phyloP scores from a whole-genome alignment of 2,888 invertebrate species.

The Drosophila merina region DNA sequence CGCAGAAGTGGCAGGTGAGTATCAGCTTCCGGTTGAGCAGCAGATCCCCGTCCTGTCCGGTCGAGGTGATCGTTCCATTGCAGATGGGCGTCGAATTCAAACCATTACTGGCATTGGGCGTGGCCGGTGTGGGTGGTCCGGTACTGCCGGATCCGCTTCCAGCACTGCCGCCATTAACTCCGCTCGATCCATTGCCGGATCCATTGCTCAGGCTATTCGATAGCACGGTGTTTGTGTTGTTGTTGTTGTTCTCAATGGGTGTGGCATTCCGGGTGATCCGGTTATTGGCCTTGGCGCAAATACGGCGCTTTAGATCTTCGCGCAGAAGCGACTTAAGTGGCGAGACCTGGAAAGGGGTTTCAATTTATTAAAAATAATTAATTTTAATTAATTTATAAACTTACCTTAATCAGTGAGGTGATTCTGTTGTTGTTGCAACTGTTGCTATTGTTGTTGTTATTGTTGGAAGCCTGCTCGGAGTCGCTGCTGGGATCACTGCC shows the following conservation, averaged over 20 bases:
- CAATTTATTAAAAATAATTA: not conserved
- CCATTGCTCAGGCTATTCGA: conserved; percentile 56
- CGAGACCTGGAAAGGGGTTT: conserved; percentile 85
- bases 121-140: conserved; percentile 36
- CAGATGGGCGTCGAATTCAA: conserved; percentile 85
- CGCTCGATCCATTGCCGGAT: conserved; percentile 31
- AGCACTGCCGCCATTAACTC: conserved; percentile 53
- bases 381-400: not conserved
- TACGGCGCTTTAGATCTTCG: conserved; percentile 92
- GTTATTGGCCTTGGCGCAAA: conserved; percentile 88
- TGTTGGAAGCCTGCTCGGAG: conserved; percentile 84
- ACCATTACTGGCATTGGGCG: conserved; percentile 59
- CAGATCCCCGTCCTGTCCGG: conserved; percentile 86
- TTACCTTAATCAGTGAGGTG: conserved; percentile 91
- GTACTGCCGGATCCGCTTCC: conserved; percentile 51
- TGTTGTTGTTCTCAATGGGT: conserved; percentile 77
- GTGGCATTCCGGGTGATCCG: conserved; percentile 84
- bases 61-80: conserved; percentile 89
- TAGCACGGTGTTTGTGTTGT: conserved; percentile 82
- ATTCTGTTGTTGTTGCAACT: conserved; percentile 85
- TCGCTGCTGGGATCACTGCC: conserved; percentile 76
- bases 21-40: conserved; percentile 84
- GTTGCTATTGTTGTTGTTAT: conserved; percentile 66
- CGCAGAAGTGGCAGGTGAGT: conserved; percentile 94
- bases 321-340: conserved; percentile 93